Evolutionary conservation across 2,888 invertebrate species (phyloP).

Genomic region (Synergus umbraculus): DNA sequence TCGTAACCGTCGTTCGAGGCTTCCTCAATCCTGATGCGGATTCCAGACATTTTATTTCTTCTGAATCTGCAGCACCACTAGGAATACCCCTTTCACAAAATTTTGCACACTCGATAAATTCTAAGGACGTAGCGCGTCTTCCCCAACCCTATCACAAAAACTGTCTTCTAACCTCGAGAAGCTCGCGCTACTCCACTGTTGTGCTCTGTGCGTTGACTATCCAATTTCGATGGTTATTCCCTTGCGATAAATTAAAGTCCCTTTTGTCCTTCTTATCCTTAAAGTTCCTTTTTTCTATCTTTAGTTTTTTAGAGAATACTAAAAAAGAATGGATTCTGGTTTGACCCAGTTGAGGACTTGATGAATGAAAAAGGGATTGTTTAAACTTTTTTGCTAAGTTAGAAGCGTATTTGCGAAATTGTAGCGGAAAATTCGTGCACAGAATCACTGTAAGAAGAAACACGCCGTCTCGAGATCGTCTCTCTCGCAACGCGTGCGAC

Average conservation of each 20-base stretch:
- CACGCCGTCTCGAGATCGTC: slow-evolving; percentile 67
- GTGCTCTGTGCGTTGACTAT: slow-evolving; percentile 68
- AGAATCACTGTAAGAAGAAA: slow-evolving; percentile 56
- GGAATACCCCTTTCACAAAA: slow-evolving; percentile 39
- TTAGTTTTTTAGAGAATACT: not conserved
- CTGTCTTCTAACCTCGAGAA: slow-evolving; percentile 26
- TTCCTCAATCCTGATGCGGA: slow-evolving; percentile 68
- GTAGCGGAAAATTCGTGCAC: slow-evolving; percentile 56
- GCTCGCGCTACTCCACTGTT: slow-evolving; percentile 25
- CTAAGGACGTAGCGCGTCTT: not conserved
- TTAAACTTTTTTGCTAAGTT: not conserved
- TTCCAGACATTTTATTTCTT: slow-evolving; percentile 56
- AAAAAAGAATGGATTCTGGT: not conserved
- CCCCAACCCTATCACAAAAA: slow-evolving; percentile 7
- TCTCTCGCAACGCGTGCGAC: slow-evolving; percentile 76
- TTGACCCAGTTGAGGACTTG: not conserved
- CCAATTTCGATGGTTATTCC: slow-evolving; percentile 48
- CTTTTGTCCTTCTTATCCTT: not conserved
- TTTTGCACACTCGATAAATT: not conserved
- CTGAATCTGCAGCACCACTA: slow-evolving; percentile 37
- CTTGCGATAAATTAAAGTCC: slow-evolving; percentile 29
- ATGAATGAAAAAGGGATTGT: slow-evolving; percentile 8
- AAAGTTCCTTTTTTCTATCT: not conserved
- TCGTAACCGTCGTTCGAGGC: slow-evolving; percentile 60
- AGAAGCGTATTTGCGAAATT: not conserved